Evolutionary conservation across 2,113 vertebrate species (phyloP).

Genomic region (Crotophaga sulcirostris): DNA sequence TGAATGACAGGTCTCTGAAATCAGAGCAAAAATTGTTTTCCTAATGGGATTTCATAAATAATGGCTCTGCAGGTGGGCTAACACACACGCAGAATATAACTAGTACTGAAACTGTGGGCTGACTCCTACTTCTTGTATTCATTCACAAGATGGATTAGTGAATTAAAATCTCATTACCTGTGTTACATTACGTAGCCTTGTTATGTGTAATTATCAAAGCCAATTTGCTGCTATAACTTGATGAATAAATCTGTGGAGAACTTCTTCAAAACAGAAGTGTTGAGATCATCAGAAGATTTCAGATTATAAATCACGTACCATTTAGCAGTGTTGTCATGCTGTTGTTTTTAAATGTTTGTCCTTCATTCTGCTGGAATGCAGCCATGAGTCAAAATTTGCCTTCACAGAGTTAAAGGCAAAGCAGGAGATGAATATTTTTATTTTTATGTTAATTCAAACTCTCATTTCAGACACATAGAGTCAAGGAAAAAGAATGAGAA

Average conservation of each 20-base stretch:
- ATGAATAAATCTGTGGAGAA: neutral
- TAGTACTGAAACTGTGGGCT: neutral
- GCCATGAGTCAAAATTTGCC: neutral
- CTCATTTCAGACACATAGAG: neutral
- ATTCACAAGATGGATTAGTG: slow-evolving; percentile 23
- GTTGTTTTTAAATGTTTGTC: neutral
- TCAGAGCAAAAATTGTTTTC: neutral
- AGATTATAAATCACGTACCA: neutral
- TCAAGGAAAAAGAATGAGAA: neutral
- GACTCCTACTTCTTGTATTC: slow-evolving; percentile 2
- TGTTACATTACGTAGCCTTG: neutral
- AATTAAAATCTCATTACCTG: slow-evolving; percentile 69
- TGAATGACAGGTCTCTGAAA: neutral
- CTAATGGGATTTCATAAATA: neutral
- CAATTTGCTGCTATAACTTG: slow-evolving; percentile 36
- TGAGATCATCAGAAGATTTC: neutral
- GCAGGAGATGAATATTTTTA: neutral
- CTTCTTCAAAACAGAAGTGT: neutral
- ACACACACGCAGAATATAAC: neutral
- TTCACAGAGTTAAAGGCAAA: neutral
- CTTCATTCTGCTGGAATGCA: neutral
- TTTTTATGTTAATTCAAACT: neutral
- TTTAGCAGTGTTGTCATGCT: neutral
- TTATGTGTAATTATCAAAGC: slow-evolving; percentile 50
- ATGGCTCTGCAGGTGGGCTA: neutral